Percentiles rank a stretch among this genome's conserved stretches.
phyloP scores from a whole-genome alignment of 1,140 invertebrate species.

The Aphelinus certus region DNA sequence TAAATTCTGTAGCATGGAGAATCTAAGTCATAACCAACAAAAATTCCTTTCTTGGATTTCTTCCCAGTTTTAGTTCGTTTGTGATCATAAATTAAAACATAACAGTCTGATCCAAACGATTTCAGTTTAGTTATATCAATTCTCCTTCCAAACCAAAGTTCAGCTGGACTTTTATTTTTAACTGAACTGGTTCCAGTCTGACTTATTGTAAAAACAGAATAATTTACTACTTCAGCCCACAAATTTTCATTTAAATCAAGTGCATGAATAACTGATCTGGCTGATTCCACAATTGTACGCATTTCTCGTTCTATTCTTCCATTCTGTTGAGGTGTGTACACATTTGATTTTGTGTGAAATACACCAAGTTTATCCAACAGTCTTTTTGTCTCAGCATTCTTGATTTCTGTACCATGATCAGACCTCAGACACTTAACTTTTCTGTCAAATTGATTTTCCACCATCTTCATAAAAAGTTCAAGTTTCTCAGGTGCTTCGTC shows the following conservation, averaged over 20 bases:
- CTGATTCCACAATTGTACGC: conserved; percentile 55
- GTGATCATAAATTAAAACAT: conserved; percentile 39
- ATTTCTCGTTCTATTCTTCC: conserved; percentile 57
- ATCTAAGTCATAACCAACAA: conserved; percentile 48
- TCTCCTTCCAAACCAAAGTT: conserved; percentile 44
- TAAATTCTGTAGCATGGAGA: conserved; percentile 35
- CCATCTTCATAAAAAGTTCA: conserved; percentile 43
- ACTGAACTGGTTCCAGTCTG: conserved; percentile 42
- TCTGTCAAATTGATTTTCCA: conserved; percentile 47
- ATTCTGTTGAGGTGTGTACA: conserved; percentile 58
- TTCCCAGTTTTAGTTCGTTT: conserved; percentile 41
- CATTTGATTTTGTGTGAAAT: conserved; percentile 43
- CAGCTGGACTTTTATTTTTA: conserved; percentile 33
- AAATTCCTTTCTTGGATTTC: conserved; percentile 43
- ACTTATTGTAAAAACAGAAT: conserved; percentile 46
- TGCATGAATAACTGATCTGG: conserved; percentile 44
- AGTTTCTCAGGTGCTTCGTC: conserved; percentile 42
- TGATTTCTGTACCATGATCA: conserved; percentile 54
- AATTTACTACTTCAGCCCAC: conserved; percentile 35
- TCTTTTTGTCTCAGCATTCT: conserved; percentile 31
- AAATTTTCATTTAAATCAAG: conserved; percentile 36
- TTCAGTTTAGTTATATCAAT: conserved; percentile 36
- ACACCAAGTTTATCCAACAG: conserved; percentile 42
- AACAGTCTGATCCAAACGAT: conserved; percentile 45
- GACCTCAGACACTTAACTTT: conserved; percentile 45